A percentile compares a stretch with the other conserved stretches of the same genome.
Evolutionary conservation across 2,113 vertebrate species (phyloP).

Genomic region (Speoplatyrhinus poulsoni): DNA sequence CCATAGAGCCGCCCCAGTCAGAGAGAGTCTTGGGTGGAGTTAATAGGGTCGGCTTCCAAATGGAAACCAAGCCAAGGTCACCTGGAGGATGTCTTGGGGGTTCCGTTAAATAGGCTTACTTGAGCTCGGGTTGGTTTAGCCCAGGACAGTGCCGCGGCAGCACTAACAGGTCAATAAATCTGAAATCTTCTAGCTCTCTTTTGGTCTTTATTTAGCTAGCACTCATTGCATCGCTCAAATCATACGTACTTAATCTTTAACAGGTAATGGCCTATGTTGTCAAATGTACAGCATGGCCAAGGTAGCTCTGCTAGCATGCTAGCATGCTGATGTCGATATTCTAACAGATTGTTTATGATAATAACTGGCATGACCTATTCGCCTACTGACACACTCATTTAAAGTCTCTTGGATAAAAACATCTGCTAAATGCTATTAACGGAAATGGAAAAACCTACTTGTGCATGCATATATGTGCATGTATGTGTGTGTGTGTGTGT

Average conservation of each 20-base stretch:
- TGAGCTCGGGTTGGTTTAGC: constrained; percentile 31
- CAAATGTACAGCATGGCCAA: no score
- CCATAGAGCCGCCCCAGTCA: neutral
- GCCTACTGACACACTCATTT: no score
- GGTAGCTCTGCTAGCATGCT: no score
- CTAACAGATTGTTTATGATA: no score
- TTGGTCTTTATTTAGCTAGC: no score
- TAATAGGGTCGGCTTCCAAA: constrained; percentile 42
- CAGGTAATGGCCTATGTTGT: no score
- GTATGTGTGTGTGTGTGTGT: neutral
- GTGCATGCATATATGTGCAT: neutral
- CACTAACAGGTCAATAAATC: constrained; percentile 27
- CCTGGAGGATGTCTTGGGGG: constrained; percentile 37
- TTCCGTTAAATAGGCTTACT: constrained; percentile 22
- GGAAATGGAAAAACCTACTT: neutral
- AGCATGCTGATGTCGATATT: no score
- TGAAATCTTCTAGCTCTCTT: no score
- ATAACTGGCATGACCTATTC: no score
- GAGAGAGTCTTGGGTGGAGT: constrained; percentile 25
- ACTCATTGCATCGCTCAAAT: no score
- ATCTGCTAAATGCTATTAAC: neutral
- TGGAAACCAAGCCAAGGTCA: constrained; percentile 46
- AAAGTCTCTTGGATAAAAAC: no score
- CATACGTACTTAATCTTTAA: no score
- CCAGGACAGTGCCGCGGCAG: constrained; percentile 17